A percentile compares a stretch with the other conserved stretches of the same genome.
phyloP scores from a whole-genome alignment of 2,797 vertebrate genomes.

The Thamnophis elegans region DNA sequence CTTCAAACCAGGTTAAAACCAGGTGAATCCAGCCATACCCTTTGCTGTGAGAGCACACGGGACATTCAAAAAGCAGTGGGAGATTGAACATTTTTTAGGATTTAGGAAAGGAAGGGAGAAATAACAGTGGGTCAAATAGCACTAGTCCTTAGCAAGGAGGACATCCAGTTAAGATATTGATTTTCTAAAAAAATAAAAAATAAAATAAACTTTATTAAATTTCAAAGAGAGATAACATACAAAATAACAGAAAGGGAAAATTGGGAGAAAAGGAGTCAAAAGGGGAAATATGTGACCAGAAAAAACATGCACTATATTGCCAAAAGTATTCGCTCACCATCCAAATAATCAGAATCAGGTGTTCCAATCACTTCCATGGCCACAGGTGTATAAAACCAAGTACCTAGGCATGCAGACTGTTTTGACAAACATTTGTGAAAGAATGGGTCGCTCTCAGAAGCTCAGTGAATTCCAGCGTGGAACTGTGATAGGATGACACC shows the following conservation, averaged over 20 bases:
- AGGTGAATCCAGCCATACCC: background rate
- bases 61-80: background rate
- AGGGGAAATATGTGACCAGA: background rate
- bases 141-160: background rate
- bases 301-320: background rate
- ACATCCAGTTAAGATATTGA: background rate
- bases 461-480: too few relatives aligned
- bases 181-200: background rate
- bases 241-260: background rate
- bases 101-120: background rate
- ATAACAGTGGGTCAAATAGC: background rate
- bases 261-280: background rate
- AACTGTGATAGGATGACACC: too few relatives aligned
- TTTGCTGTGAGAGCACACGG: background rate
- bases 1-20: background rate
- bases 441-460: too few relatives aligned
- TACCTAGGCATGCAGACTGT: too few relatives aligned
- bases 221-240: background rate
- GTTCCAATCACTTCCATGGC: too few relatives aligned
- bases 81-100: background rate
- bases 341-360: too few relatives aligned
- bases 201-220: background rate
- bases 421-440: too few relatives aligned
- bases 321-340: too few relatives aligned
- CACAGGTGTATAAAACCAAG: too few relatives aligned